A percentile compares a stretch with the other conserved stretches of the same genome.
Conservation (phyloP, 2,888 invertebrate species). For the Stegophylla sp. region DNA sequence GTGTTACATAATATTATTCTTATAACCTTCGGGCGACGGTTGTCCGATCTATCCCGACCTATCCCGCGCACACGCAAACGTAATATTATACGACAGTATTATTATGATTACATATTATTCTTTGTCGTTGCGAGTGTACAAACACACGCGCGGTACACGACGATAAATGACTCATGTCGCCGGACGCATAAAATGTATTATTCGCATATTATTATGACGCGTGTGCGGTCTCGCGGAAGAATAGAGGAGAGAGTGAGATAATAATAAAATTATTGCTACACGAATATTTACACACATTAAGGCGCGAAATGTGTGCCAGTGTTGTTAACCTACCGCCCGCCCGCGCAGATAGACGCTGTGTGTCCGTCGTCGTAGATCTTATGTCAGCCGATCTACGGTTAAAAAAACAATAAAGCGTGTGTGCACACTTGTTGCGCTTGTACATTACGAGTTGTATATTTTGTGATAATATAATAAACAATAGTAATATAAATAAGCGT, state of each 20-base stretch:
- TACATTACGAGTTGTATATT: too few species aligned
- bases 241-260: too few species aligned
- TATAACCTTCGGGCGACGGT: constrained; percentile 3
- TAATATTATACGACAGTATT: neutral
- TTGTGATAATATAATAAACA: too few species aligned
- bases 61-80: neutral
- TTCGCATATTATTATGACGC: neutral
- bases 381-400: neutral
- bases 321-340: constrained; percentile 6
- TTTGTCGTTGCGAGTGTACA: too few species aligned
- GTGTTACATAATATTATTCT: constrained; percentile 5
- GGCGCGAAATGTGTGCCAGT: neutral
- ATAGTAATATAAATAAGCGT: too few species aligned
- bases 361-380: too few species aligned
- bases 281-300: neutral
- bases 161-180: neutral
- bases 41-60: neutral
- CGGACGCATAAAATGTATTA: neutral
- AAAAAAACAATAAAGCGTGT: neutral
- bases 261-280: neutral
- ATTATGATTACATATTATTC: too few species aligned
- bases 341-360: too few species aligned
- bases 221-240: neutral
- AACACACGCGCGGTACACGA: too few species aligned
- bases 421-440: neutral